Conservation (phyloP, 1,140 invertebrate species). For the Drosophila insularis region DNA sequence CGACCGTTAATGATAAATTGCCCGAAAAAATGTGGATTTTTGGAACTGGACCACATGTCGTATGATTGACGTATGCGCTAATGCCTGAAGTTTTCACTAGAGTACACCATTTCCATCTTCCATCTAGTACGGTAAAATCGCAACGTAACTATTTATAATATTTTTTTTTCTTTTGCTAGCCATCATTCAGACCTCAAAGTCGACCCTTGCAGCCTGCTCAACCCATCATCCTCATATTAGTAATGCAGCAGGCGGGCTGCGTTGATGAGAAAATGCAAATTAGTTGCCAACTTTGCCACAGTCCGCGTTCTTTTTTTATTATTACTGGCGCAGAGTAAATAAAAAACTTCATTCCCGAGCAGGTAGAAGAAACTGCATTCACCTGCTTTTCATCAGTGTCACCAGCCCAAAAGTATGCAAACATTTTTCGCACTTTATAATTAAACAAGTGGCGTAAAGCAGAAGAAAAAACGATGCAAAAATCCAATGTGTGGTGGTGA, state of each 20-base stretch:
- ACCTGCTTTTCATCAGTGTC: conserved; percentile 77
- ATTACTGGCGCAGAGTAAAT: conserved; percentile 35
- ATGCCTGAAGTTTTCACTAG: conserved; percentile 43
- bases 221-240: conserved; percentile 51
- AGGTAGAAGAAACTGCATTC: conserved; percentile 39
- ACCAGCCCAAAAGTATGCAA: conserved; percentile 75
- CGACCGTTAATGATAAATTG: conserved; percentile 69
- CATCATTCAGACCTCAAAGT: not conserved
- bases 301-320: conserved; percentile 9
- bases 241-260: conserved; percentile 66
- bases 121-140: conserved; percentile 63
- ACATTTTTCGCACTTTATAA: conserved; percentile 80
- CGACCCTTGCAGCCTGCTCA: not conserved
- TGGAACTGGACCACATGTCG: conserved; percentile 66
- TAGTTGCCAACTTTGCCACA: conserved; percentile 74
- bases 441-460: conserved; percentile 64
- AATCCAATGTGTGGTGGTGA: not conserved
- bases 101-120: no score
- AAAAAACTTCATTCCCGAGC: conserved; percentile 31
- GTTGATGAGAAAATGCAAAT: conserved; percentile 80
- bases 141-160: conserved; percentile 69
- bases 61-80: conserved; percentile 76
- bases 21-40: conserved; percentile 6
- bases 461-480: conserved; percentile 5
- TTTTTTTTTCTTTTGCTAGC: conserved; percentile 41